Conservation (phyloP, 2,113 vertebrate genomes). For the Ochotona curzoniae region DNA sequence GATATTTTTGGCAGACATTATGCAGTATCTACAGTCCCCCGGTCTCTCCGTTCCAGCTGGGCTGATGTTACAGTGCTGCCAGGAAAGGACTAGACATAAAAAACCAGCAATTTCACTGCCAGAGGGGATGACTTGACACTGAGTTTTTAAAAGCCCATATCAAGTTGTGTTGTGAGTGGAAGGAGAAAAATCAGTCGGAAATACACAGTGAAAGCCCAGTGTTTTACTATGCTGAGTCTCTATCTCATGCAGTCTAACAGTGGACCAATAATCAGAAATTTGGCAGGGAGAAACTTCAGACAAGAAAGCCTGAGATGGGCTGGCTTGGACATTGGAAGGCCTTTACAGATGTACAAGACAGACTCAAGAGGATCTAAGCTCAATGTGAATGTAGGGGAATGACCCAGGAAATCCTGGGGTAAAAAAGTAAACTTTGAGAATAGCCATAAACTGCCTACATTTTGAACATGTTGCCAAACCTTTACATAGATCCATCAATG, state of each 20-base stretch:
- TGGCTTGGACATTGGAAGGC: not conserved
- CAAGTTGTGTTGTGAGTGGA: not conserved
- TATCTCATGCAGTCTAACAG: not conserved
- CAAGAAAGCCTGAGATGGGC: not conserved
- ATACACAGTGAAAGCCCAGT: not conserved
- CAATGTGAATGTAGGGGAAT: not conserved
- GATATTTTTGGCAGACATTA: not conserved
- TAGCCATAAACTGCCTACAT: not conserved
- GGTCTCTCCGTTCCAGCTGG: not conserved
- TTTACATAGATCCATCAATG: not conserved
- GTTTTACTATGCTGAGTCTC: not conserved
- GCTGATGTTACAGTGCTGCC: not conserved
- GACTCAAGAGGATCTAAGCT: not conserved
- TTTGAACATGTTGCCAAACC: not conserved
- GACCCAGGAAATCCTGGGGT: not conserved
- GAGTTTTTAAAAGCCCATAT: not conserved
- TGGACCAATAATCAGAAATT: not conserved
- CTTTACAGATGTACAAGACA: not conserved
- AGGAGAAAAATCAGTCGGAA: not conserved
- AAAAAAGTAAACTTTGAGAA: not conserved
- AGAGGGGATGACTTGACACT: not conserved
- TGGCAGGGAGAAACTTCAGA: not conserved
- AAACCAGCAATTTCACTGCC: not conserved
- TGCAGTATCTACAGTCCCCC: not conserved
- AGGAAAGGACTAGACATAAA: not conserved